A percentile compares a stretch with the other conserved stretches of the same genome.
phyloP scores from a whole-genome alignment of 1,140 invertebrate species.

The Calycopis cecrops region DNA sequence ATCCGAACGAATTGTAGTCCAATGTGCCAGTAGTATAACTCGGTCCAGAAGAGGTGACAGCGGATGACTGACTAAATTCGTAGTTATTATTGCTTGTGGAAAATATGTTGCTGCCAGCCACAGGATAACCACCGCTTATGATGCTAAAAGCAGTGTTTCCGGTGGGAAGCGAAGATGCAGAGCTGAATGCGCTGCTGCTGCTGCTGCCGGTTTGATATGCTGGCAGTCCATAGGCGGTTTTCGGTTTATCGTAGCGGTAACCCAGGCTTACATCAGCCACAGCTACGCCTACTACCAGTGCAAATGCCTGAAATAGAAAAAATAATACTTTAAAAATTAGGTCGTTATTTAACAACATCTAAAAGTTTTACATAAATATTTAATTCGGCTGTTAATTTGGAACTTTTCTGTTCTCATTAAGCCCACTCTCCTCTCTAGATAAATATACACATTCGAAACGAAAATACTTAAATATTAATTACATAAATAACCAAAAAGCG shows the following conservation, averaged over 20 bases:
- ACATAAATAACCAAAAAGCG: too few relatives aligned
- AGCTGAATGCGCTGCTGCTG: conserved; percentile 23
- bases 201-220: conserved; percentile 34
- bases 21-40: conserved; percentile 12
- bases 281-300: conserved; percentile 34
- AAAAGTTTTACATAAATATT: too few relatives aligned
- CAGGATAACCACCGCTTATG: background rate
- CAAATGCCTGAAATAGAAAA: conserved; percentile 44
- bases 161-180: conserved; percentile 15
- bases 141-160: conserved; percentile 3
- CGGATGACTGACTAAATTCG: background rate
- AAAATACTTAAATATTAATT: too few relatives aligned
- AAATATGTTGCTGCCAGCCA: background rate
- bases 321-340: conserved; percentile 4
- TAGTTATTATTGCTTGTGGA: conserved; percentile 7
- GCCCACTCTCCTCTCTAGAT: too few relatives aligned
- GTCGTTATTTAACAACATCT: too few relatives aligned
- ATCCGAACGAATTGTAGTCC: conserved; percentile 18
- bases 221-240: conserved; percentile 45
- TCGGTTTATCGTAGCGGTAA: conserved; percentile 51
- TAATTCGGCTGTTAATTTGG: too few relatives aligned
- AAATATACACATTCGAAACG: too few relatives aligned
- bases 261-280: conserved; percentile 46
- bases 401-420: too few relatives aligned
- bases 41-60: conserved; percentile 5